Conservation (phyloP, 2,888 invertebrate species). For the Sinohyriopsis cumingii region DNA sequence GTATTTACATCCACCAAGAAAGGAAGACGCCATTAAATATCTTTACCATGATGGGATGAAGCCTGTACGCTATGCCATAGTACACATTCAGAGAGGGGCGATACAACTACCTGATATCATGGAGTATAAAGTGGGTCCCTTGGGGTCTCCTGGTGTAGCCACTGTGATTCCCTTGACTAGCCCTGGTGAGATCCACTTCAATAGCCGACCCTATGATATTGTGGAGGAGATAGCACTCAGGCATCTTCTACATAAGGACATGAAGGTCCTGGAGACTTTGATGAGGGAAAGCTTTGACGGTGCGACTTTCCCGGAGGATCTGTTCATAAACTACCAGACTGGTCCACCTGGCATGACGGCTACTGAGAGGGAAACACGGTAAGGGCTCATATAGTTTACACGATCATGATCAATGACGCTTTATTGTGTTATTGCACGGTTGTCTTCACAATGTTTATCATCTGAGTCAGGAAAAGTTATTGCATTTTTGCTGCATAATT, state of each 20-base stretch:
- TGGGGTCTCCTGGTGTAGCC: conserved; percentile 19
- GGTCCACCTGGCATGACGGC: conserved; percentile 34
- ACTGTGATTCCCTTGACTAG: conserved; percentile 13
- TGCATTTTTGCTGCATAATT: too few species aligned
- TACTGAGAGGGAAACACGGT: conserved; percentile 30
- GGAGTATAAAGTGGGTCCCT: conserved; percentile 50
- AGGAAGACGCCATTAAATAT: conserved; percentile 34
- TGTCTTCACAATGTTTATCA: too few species aligned
- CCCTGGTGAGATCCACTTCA: conserved; percentile 40
- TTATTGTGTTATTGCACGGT: too few species aligned
- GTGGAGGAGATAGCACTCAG: conserved; percentile 33
- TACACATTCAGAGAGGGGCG: conserved; percentile 39
- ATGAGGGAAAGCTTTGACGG: conserved; percentile 46
- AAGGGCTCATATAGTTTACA: neutral
- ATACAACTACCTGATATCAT: conserved; percentile 33
- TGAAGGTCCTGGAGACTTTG: conserved; percentile 28
- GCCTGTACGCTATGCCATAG: conserved; percentile 41
- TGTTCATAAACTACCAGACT: conserved; percentile 27
- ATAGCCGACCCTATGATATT: conserved; percentile 40
- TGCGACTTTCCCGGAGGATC: conserved; percentile 29
- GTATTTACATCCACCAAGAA: conserved; percentile 34
- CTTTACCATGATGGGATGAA: conserved; percentile 32
- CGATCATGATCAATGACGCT: too few species aligned
- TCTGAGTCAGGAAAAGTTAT: too few species aligned
- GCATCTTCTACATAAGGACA: conserved; percentile 23